Evolutionary conservation across 2,888 invertebrate species (phyloP).

Genomic region (Pheosia gnoma): DNA sequence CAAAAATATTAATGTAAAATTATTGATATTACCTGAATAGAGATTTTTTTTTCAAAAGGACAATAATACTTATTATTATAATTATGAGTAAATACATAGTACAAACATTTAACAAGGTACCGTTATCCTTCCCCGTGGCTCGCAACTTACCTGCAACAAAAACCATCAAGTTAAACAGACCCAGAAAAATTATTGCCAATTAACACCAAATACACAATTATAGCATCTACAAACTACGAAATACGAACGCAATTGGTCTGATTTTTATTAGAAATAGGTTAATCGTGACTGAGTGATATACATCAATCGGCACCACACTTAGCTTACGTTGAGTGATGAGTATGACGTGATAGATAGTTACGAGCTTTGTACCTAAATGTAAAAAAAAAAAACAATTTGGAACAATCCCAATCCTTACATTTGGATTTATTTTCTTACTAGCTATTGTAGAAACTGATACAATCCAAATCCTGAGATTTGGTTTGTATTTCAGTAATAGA

Average conservation of each 20-base stretch:
- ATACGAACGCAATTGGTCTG: constrained; percentile 16
- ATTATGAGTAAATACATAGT: too few relatives aligned
- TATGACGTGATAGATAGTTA: constrained; percentile 4
- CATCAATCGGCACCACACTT: constrained; percentile 21
- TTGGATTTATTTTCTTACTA: too few relatives aligned
- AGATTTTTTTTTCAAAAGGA: neutral
- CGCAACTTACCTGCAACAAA: constrained; percentile 33
- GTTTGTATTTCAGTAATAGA: neutral
- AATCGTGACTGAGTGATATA: constrained; percentile 32
- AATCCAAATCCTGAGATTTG: too few relatives aligned
- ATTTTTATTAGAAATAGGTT: constrained; percentile 11
- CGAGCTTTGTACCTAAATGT: neutral
- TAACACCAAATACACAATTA: constrained; percentile 10
- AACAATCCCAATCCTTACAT: too few relatives aligned
- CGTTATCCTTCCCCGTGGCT: constrained; percentile 21
- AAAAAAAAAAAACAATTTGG: too few relatives aligned
- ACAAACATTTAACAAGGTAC: constrained; percentile 9
- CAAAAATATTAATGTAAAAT: neutral
- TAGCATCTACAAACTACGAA: neutral
- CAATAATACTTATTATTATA: too few relatives aligned
- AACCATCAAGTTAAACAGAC: constrained; percentile 32
- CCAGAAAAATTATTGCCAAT: constrained; percentile 26
- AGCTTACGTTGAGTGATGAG: constrained; percentile 25
- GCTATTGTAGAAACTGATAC: too few relatives aligned
- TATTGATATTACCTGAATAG: neutral